Evolutionary conservation across 2,113 vertebrate species (phyloP), one percentile per base, ranked within the genome.

Genomic region (Oryzias javanicus): DNA sequence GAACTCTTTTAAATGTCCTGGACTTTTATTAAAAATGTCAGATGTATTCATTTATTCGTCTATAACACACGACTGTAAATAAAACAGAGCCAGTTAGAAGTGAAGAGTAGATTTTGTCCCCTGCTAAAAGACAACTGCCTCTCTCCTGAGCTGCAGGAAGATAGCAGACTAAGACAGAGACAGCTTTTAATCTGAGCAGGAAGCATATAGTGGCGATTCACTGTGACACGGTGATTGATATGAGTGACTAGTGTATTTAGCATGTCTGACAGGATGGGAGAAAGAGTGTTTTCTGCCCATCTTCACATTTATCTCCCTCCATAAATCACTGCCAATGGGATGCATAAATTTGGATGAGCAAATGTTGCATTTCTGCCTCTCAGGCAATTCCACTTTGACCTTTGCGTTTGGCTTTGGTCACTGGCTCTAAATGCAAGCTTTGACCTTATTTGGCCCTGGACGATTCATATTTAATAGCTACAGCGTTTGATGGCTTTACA

Each of bases 161-260:
- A 60, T 78, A 70, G 55, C 66, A 59, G 80, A 83, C 67, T 80
- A 82, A 86, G 88, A 91, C 88, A 88, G 86, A 90, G 81, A 74
- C 87, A 78, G 76, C 76, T 91, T 89, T 89, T 90, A 88, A 90
- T 90, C 82, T 55, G 58, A 83, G 76, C 83, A 75, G 83, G 86
- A 91, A 90, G 69, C 72, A 57, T 84, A 79, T 80, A 82, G 80
- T 79, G 76, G 82, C 80, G 80, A 90, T 91, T 90, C 87, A 56
- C 74, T 77, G 65, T 87, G 91, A 91, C 91, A 88, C 49, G 42
- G 86, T 91, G 90, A 92, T 91, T 88, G 90, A 93, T 92, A 90
- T 89, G 88, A 89, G 86, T 84, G 86, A 90, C 86, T 74, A 79
- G 78, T 79, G 84, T 89, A 92, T 91, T 91, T 92, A 91, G 89